Base-by-base conservation (phyloP, 2,888 invertebrate species). In the Lapara coniferarum region DNA sequence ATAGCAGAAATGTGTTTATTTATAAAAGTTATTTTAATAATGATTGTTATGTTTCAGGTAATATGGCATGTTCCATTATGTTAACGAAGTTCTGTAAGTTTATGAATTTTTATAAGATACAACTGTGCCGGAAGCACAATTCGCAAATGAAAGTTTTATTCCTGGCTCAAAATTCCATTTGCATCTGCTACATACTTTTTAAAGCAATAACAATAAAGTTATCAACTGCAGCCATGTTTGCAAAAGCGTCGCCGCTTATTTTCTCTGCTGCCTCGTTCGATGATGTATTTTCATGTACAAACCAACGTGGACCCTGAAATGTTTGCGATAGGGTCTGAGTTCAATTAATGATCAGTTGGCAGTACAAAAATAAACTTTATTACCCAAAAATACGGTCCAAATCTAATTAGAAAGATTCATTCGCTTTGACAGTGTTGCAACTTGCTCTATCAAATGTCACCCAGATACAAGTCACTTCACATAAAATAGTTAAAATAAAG, bases 401-500 rank as follows among this genome's bases (percentile, higher is more conserved):
- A 80, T 74, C 86, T 74, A 73, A 74, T 79, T 81, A 72, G 46
- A 70, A 30, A 71, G 67, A 71, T 72, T 71, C 78, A 80, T 81
- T 81, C 12, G 80, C 77, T 70, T 81, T 71, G 81, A 79, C 82
- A 85, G 84, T 88, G 87, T 87, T 80, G 86, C 90, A 87, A 88
- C 78, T 83, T 83, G 81, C 82, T 79, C 85, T 87, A 88, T 89
- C 85, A 83, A 89, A 87, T 89, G 89, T 88, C 89, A 85, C 85
- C 37, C 37, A 86, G 85, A 86, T 86, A 84, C 77, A 84, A 82
- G 78, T 74, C 79, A 81, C 79, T 82, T 83, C 83, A 84, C 85
- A 87, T 89, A 88, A 88, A 90, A 85, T 85, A 84, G 83, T 88
- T 90, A 87, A 91, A 91, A 88, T 91, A 69, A 89, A 88, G 86